Conservation (phyloP, 2,888 invertebrate genomes). For the Laothoe populi region DNA sequence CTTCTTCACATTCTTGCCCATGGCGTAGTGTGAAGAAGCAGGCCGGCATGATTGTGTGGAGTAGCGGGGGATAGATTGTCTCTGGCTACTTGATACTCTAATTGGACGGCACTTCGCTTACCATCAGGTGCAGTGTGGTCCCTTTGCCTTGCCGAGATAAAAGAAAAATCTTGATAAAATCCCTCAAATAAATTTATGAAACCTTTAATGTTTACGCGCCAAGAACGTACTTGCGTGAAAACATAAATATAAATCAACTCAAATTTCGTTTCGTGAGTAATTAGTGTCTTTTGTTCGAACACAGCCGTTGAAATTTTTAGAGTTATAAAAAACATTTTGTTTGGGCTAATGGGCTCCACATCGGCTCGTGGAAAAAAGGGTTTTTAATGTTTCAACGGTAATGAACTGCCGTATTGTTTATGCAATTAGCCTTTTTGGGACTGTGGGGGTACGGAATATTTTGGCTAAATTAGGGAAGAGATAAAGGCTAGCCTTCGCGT, state of each 20-base stretch:
- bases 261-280: constrained; percentile 26
- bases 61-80: too few relatives aligned
- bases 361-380: constrained; percentile 18
- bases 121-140: too few relatives aligned
- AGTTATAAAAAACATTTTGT: constrained; percentile 29
- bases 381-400: constrained; percentile 20
- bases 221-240: neutral
- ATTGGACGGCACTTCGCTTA: too few relatives aligned
- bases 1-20: too few relatives aligned
- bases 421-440: constrained; percentile 19
- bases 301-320: constrained; percentile 33
- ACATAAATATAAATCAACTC: constrained; percentile 11
- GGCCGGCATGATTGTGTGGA: too few relatives aligned
- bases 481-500: neutral
- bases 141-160: too few relatives aligned
- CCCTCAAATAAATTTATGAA: neutral
- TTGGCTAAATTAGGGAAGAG: neutral
- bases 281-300: constrained; percentile 37
- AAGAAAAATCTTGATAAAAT: too few relatives aligned
- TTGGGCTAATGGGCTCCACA: constrained; percentile 35
- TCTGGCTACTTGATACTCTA: too few relatives aligned
- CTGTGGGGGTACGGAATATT: constrained; percentile 8
- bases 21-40: too few relatives aligned
- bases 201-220: neutral
- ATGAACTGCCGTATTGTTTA: constrained; percentile 23